Percentiles rank a stretch among this genome's conserved stretches.
These are phyloP conservation scores for Iphiclides podalirius DNA, from an alignment of 2,888 invertebrate species.

Conservation along the genomic window DNA sequence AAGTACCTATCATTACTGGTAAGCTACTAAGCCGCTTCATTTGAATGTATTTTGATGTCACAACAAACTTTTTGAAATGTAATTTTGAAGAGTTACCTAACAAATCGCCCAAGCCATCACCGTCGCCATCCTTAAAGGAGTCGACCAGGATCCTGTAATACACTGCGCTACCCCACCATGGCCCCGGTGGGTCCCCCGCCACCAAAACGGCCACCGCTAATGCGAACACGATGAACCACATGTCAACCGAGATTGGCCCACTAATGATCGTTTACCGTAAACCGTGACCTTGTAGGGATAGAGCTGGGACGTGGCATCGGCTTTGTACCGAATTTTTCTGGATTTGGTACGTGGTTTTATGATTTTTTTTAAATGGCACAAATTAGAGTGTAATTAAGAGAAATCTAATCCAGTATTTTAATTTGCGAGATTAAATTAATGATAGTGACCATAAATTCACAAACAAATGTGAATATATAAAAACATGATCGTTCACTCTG, in stretches of 20 bases:
- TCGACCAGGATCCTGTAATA: slow-evolving; percentile 92
- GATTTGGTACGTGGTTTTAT: neutral
- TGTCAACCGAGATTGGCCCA: slow-evolving; percentile 28
- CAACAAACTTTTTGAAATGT: too few relatives aligned
- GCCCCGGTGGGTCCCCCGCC: slow-evolving; percentile 28
- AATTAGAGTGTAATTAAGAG: too few relatives aligned
- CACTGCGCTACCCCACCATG: slow-evolving; percentile 90
- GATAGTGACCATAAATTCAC: too few relatives aligned
- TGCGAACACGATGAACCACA: slow-evolving; percentile 49
- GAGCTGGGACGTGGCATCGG: slow-evolving; percentile 5
- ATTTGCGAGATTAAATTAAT: too few relatives aligned
- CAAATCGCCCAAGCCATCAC: slow-evolving; percentile 93
- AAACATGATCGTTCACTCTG: too few relatives aligned
- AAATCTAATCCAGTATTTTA: too few relatives aligned
- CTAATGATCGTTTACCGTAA: slow-evolving; percentile 22
- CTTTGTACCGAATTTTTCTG: neutral
- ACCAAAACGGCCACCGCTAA: slow-evolving; percentile 27
- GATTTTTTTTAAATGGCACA: too few relatives aligned
- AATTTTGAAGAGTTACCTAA: too few relatives aligned
- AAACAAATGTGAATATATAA: too few relatives aligned
- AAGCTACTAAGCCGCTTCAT: too few relatives aligned
- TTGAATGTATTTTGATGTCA: too few relatives aligned
- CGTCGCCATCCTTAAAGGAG: slow-evolving; percentile 90
- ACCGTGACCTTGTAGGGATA: slow-evolving; percentile 23
- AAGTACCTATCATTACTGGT: too few relatives aligned